These are phyloP conservation scores for Epizoanthus fatuus DNA, from an alignment of 92 coral and sea anemone genomes.

Conservation along the genomic window DNA sequence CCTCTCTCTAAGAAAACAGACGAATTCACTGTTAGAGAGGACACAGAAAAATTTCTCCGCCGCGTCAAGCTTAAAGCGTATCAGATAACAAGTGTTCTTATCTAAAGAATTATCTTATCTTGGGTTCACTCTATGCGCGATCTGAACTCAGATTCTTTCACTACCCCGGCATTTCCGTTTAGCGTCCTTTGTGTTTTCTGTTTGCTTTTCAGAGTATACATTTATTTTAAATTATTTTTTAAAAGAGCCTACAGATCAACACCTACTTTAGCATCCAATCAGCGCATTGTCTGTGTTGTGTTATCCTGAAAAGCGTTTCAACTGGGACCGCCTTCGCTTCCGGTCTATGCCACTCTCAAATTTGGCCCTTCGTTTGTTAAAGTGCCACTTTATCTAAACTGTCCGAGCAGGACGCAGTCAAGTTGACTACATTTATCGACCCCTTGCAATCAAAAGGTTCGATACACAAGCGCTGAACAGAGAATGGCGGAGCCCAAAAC, in stretches of 20 bases:
- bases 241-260: slow-evolving; percentile 90
- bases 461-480: neutral
- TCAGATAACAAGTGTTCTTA: slow-evolving; percentile 7
- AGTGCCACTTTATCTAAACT: slow-evolving; percentile 48
- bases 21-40: too few species aligned
- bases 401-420: slow-evolving; percentile 37
- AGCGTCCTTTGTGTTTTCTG: slow-evolving; percentile 85
- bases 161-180: slow-evolving; percentile 97
- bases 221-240: slow-evolving; percentile 96
- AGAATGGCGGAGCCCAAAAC: slow-evolving; percentile 40
- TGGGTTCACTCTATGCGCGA: neutral
- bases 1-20: too few species aligned
- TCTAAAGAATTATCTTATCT: slow-evolving; percentile 25
- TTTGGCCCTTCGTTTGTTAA: slow-evolving; percentile 33
- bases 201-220: slow-evolving; percentile 93
- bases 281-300: slow-evolving; percentile 88
- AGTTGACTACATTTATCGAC: slow-evolving; percentile 24
- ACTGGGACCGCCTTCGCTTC: slow-evolving; percentile 89
- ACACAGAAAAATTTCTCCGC: too few species aligned
- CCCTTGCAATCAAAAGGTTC: slow-evolving; percentile 32
- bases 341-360: slow-evolving; percentile 65
- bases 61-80: too few species aligned
- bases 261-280: slow-evolving; percentile 89
- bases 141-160: slow-evolving; percentile 64
- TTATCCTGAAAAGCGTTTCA: slow-evolving; percentile 86